Base-by-base conservation (phyloP, 2,888 invertebrate genomes). In the Cotesia congregata region DNA sequence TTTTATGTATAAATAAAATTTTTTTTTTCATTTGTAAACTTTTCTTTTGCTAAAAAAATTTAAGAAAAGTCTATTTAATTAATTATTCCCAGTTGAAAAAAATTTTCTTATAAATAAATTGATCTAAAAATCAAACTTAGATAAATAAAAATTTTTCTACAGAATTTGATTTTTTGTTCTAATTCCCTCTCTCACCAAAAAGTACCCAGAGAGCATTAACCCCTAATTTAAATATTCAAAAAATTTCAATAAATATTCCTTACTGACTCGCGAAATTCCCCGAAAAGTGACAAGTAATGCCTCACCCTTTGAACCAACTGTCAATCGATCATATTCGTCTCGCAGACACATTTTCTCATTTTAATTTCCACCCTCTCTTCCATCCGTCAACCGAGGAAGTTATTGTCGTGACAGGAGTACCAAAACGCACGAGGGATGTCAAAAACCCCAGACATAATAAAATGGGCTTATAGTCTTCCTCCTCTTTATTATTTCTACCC, bases 331-430 rank as follows among this genome's bases (percentile, higher is more conserved):
- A 12, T 50, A 12, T 7, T 50, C 50, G 50, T 30, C 30, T 30
- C 30, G 7, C 6, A 50, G 50, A 12, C 12, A 50, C 7, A 7
- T 50, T 12, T 50, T 6, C 20, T 64, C 7, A 20, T 64, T 64
- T 20, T 7, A 64, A 50, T 50, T 50, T 50, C 12, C 12, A 4
- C 12, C 50, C 30, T 30, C 30, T 30, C 30, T 30, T 50, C 50
- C 71, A 3, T 40, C 62, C 30, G 3, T 15, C 62, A 60, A 7
- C 50, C 12, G 50, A 12, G 50, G 30, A 30, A 65, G 76, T 59
- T 67, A 65, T 70, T 30, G 59, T 60, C 75, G 20, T 61, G 69
- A 59, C 68, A 59, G 20, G 65, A 62, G 73, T 40, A 65, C 65
- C 38, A 40, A 60, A 50, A 70, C 41, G 30, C 39, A 30, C 39